Conservation (phyloP, 2,797 vertebrate species). For the Parauchenoglanis ngamensis region DNA sequence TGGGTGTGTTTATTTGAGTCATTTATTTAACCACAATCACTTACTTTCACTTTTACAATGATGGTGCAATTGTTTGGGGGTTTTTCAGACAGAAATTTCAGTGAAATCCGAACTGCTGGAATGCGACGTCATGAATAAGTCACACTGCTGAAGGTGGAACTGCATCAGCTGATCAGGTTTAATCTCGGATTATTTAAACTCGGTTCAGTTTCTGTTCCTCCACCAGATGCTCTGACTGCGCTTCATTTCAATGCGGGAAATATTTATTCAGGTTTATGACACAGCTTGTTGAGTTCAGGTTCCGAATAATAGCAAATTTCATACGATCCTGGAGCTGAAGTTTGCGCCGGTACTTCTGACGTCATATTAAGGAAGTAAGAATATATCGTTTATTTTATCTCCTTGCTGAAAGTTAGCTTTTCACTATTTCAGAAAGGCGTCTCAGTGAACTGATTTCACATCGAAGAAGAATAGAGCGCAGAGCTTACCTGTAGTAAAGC, state of each 20-base stretch:
- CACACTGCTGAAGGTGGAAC: neutral
- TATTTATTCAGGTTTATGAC: too few species aligned
- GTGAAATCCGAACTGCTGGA: neutral
- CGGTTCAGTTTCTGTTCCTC: too few species aligned
- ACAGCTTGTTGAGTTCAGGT: too few species aligned
- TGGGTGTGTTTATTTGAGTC: neutral
- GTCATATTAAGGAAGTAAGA: too few species aligned
- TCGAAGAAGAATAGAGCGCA: neutral
- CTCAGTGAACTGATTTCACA: neutral
- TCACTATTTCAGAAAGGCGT: neutral
- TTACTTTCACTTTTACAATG: constrained; percentile 9
- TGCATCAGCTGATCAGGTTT: neutral
- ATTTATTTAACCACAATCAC: neutral
- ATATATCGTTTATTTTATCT: neutral
- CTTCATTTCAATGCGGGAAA: too few species aligned
- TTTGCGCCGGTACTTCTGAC: neutral
- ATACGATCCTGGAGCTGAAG: neutral
- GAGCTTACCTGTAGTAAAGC: neutral
- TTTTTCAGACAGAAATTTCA: neutral
- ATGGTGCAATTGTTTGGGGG: neutral
- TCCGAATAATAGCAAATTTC: neutral
- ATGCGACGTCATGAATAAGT: neutral
- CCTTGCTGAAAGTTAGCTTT: neutral
- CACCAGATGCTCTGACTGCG: too few species aligned
- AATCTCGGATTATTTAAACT: too few species aligned